Evolutionary conservation across 2,797 vertebrate species (phyloP).

Genomic region (Leptoclinus maculatus): DNA sequence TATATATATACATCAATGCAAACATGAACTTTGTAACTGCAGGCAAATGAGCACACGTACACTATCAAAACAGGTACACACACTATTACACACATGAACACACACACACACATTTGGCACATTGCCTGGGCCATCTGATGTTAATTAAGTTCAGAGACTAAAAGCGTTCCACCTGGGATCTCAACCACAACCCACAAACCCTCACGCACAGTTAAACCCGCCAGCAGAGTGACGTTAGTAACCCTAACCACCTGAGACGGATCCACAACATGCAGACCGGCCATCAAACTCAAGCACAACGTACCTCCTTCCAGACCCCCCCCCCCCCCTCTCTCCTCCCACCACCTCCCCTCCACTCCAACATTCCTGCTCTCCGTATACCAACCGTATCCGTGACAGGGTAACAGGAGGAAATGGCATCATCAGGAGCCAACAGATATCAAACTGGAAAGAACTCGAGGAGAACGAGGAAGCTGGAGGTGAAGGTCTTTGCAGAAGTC

Average conservation of each 20-base stretch:
- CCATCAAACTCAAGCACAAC: constrained; percentile 6
- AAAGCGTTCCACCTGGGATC: constrained; percentile 78
- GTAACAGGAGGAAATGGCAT: constrained; percentile 38
- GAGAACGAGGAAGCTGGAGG: not conserved
- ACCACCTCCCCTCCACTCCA: not conserved
- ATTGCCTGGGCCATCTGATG: constrained; percentile 71
- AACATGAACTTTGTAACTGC: constrained; percentile 25
- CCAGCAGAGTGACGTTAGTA: constrained; percentile 8
- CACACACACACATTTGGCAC: constrained; percentile 62
- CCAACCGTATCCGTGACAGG: constrained; percentile 26
- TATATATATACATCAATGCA: too few species aligned
- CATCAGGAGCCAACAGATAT: constrained; percentile 39
- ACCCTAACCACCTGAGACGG: constrained; percentile 30
- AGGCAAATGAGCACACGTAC: constrained; percentile 24
- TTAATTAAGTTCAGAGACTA: constrained; percentile 81
- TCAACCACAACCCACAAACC: constrained; percentile 52
- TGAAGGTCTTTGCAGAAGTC: constrained; percentile 9
- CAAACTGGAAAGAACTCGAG: constrained; percentile 34
- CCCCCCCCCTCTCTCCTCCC: too few species aligned
- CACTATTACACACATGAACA: constrained; percentile 30
- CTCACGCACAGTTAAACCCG: constrained; percentile 19
- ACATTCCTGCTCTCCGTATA: constrained; percentile 16
- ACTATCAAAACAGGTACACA: constrained; percentile 16
- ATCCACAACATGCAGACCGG: not conserved
- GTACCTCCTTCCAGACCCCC: constrained; percentile 3